Conservation (phyloP, 2,113 vertebrate species). For the Macroglossus sobrinus region DNA sequence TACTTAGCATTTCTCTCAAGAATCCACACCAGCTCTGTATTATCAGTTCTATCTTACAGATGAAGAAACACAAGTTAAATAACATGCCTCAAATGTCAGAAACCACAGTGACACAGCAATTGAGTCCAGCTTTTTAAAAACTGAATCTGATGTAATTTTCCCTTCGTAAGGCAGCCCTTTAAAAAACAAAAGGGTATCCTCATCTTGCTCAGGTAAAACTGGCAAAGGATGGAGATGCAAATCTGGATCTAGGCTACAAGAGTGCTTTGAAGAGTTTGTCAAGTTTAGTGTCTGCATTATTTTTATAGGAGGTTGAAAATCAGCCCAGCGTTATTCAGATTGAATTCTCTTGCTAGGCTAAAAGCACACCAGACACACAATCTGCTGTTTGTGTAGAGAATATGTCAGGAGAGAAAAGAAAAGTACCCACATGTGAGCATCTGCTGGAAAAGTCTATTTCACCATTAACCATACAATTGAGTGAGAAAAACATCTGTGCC, state of each 20-base stretch:
- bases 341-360: slow-evolving; percentile 27
- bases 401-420: slow-evolving; percentile 55
- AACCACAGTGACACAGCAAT: background rate
- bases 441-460: slow-evolving; percentile 61
- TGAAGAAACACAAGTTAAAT: slow-evolving; percentile 36
- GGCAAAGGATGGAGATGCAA: background rate
- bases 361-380: slow-evolving; percentile 57
- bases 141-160: background rate
- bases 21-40: background rate
- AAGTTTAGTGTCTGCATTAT: background rate
- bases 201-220: background rate
- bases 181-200: background rate
- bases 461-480: slow-evolving; percentile 62
- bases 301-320: slow-evolving; percentile 44
- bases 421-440: slow-evolving; percentile 29
- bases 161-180: background rate
- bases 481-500: slow-evolving; percentile 67
- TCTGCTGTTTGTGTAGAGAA: slow-evolving; percentile 47
- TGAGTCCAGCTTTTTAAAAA: slow-evolving; percentile 17
- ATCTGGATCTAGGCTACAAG: background rate
- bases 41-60: background rate
- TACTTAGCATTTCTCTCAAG: background rate
- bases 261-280: background rate
- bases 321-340: background rate
- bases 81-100: background rate